phyloP scores from a whole-genome alignment of 1,140 invertebrate species.

The Papilio aristodemus region DNA sequence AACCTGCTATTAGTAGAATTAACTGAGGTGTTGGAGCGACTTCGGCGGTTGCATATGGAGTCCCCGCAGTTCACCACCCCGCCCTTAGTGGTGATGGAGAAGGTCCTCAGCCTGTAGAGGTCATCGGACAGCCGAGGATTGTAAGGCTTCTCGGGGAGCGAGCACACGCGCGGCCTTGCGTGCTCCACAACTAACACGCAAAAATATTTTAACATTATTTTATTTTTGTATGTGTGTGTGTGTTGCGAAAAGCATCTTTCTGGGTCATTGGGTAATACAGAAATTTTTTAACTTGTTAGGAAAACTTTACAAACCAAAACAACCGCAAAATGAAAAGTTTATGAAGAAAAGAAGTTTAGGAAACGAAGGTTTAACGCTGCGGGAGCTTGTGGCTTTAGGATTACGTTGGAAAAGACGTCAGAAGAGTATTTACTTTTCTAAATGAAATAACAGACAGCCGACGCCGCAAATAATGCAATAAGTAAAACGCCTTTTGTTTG shows the following conservation, averaged over 20 bases:
- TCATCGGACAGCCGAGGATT: conserved; percentile 90
- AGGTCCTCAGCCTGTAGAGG: conserved; percentile 92
- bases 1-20: conserved; percentile 90
- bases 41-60: conserved; percentile 90
- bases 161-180: conserved; percentile 90
- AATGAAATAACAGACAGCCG: conserved; percentile 6
- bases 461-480: conserved; percentile 15
- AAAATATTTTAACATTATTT: not conserved
- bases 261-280: too few relatives aligned
- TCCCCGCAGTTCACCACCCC: conserved; percentile 94
- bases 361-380: not conserved
- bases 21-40: conserved; percentile 90
- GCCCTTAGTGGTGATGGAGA: conserved; percentile 93
- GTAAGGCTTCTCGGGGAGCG: conserved; percentile 90
- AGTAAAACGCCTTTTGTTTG: not conserved
- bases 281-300: too few relatives aligned
- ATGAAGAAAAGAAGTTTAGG: not conserved
- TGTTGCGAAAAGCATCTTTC: too few relatives aligned
- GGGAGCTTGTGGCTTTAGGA: conserved; percentile 1
- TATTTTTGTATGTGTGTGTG: too few relatives aligned
- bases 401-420: not conserved
- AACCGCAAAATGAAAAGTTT: not conserved
- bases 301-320: not conserved
- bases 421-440: conserved; percentile 3
- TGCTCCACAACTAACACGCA: conserved; percentile 86